Evolutionary conservation across 2,888 invertebrate species (phyloP).

Genomic region (Strigamia transsilvanica): DNA sequence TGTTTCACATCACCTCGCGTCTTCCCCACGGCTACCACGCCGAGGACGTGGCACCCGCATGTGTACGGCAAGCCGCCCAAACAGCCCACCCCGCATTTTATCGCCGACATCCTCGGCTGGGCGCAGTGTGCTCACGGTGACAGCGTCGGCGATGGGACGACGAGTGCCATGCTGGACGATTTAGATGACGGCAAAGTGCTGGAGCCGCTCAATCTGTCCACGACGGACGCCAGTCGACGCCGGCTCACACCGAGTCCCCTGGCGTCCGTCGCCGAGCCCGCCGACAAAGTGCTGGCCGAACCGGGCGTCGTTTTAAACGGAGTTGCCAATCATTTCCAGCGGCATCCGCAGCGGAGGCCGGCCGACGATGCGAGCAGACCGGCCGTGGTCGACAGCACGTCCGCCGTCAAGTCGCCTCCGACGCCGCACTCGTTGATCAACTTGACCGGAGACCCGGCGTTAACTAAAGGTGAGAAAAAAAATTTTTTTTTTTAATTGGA

Average conservation of each 20-base stretch:
- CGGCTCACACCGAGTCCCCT: conserved; percentile 14
- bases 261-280: neutral
- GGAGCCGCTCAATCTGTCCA: conserved; percentile 52
- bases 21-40: conserved; percentile 54
- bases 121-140: neutral
- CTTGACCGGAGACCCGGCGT: neutral
- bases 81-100: conserved; percentile 84
- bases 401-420: conserved; percentile 5
- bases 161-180: conserved; percentile 7
- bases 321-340: conserved; percentile 9
- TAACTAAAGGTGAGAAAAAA: neutral
- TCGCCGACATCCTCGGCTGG: conserved; percentile 85
- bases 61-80: conserved; percentile 84
- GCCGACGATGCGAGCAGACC: neutral
- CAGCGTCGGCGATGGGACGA: conserved; percentile 2
- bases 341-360: conserved; percentile 36
- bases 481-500: neutral
- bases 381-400: conserved; percentile 15
- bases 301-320: conserved; percentile 1
- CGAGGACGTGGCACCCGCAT: conserved; percentile 83
- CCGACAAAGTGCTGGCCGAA: neutral
- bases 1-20: conserved; percentile 46
- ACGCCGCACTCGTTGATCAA: conserved; percentile 1
- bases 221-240: conserved; percentile 50
- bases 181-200: conserved; percentile 30